Evolutionary conservation across 2,113 vertebrate species (phyloP).

Genomic region (Nematolebias whitei): DNA sequence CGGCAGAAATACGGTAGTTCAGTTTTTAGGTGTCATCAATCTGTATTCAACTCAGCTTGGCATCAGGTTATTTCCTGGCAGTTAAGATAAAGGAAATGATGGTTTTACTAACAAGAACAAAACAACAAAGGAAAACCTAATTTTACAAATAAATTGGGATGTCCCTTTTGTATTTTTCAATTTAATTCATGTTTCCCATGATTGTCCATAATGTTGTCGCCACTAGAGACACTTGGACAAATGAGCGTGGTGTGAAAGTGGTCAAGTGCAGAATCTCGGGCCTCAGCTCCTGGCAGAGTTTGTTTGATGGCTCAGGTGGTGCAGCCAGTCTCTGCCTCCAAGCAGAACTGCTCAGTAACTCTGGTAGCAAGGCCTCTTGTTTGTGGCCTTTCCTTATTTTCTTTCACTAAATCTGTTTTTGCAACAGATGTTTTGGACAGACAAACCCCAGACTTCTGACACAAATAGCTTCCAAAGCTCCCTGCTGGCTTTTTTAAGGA

Average conservation of each 20-base stretch:
- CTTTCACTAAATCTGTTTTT: constrained; percentile 73
- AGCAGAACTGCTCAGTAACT: constrained; percentile 49
- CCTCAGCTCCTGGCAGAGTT: constrained; percentile 12
- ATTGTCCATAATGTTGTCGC: constrained; percentile 22
- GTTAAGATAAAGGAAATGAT: constrained; percentile 50
- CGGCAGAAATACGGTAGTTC: no score
- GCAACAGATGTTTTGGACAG: constrained; percentile 65
- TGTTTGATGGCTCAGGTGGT: constrained; percentile 44
- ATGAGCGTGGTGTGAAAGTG: constrained; percentile 25
- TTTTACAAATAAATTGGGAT: constrained; percentile 2
- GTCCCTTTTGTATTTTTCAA: background rate
- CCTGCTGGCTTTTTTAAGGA: constrained; percentile 67
- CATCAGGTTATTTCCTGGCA: constrained; percentile 17
- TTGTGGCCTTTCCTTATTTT: constrained; percentile 59
- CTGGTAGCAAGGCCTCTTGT: constrained; percentile 61
- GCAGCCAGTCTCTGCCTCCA: constrained; percentile 21
- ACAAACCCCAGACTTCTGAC: constrained; percentile 73
- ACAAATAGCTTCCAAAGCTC: constrained; percentile 74
- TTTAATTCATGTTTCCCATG: constrained; percentile 34
- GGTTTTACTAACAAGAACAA: constrained; percentile 53
- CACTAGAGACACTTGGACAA: no score
- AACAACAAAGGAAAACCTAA: no score
- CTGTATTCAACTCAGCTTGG: constrained; percentile 50
- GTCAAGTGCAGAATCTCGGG: constrained; percentile 46
- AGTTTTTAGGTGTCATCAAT: constrained; percentile 59